phyloP scores from a whole-genome alignment of 2,888 invertebrate species.

The Horisme vitalbata region DNA sequence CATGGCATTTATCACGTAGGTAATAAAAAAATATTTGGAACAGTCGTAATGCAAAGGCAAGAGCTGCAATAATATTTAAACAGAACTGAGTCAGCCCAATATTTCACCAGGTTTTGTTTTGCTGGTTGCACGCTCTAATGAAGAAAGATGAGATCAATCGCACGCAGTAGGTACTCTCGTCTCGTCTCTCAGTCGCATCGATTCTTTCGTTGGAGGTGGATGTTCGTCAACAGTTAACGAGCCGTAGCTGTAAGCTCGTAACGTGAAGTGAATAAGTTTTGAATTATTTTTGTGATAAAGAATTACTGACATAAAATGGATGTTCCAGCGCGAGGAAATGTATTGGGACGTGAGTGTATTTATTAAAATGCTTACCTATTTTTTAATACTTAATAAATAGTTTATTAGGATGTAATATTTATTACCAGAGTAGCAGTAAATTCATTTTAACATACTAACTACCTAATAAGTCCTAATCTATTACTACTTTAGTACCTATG shows the following conservation, averaged over 20 bases:
- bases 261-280: not conserved
- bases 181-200: slow-evolving; percentile 7
- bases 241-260: too few species aligned
- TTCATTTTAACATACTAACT: too few species aligned
- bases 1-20: slow-evolving; percentile 48
- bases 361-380: too few species aligned
- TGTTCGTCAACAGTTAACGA: too few species aligned
- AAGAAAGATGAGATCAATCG: too few species aligned
- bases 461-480: too few species aligned
- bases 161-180: too few species aligned
- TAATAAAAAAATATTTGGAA: not conserved
- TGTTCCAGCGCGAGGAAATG: slow-evolving; percentile 81
- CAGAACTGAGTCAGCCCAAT: slow-evolving; percentile 28
- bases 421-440: too few species aligned
- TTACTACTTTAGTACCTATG: too few species aligned
- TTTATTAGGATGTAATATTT: too few species aligned
- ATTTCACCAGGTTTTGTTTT: slow-evolving; percentile 34
- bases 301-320: slow-evolving; percentile 59
- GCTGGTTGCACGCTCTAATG: slow-evolving; percentile 27
- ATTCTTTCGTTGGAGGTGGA: slow-evolving; percentile 16
- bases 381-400: too few species aligned
- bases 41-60: not conserved
- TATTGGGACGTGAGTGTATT: slow-evolving; percentile 84
- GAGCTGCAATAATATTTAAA: not conserved
- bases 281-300: not conserved